These are phyloP conservation scores for Hemithea aestivaria DNA, from an alignment of 2,888 invertebrate species.

Conservation along the genomic window DNA sequence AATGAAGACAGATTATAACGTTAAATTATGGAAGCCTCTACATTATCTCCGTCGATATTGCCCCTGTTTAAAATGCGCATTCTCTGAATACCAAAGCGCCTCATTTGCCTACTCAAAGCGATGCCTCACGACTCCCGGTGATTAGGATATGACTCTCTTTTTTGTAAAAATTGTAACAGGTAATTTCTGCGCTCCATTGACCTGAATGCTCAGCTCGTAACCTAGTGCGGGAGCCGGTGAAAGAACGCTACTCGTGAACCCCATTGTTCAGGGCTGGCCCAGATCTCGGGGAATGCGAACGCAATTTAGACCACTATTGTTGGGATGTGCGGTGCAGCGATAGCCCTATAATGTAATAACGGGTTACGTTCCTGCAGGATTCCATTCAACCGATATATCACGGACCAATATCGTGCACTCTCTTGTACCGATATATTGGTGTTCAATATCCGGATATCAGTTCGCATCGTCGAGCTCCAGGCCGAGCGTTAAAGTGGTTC, in stretches of 20 bases:
- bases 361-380: constrained; percentile 9
- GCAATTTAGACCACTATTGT: constrained; percentile 69
- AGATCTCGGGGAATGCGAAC: constrained; percentile 68
- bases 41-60: constrained; percentile 25
- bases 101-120: constrained; percentile 15
- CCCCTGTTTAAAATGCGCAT: constrained; percentile 29
- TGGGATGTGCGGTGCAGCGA: constrained; percentile 49
- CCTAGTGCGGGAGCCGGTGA: constrained; percentile 55
- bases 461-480: constrained; percentile 2
- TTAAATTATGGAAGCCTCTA: constrained; percentile 23
- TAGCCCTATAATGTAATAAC: constrained; percentile 22
- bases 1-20: constrained; percentile 15
- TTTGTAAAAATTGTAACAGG: constrained; percentile 32
- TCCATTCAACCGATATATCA: constrained; percentile 12
- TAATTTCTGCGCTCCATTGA: constrained; percentile 63
- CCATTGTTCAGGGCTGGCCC: constrained; percentile 64
- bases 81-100: constrained; percentile 24
- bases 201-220: constrained; percentile 60
- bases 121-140: constrained; percentile 6
- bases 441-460: constrained; percentile 8
- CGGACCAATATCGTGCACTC: constrained; percentile 2
- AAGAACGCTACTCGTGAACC: constrained; percentile 58
- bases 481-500: constrained; percentile 1
- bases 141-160: constrained; percentile 16
- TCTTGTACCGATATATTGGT: constrained; percentile 2